Conservation (phyloP, 2,797 vertebrate genomes). For the Hapalemur alaotrensis region DNA sequence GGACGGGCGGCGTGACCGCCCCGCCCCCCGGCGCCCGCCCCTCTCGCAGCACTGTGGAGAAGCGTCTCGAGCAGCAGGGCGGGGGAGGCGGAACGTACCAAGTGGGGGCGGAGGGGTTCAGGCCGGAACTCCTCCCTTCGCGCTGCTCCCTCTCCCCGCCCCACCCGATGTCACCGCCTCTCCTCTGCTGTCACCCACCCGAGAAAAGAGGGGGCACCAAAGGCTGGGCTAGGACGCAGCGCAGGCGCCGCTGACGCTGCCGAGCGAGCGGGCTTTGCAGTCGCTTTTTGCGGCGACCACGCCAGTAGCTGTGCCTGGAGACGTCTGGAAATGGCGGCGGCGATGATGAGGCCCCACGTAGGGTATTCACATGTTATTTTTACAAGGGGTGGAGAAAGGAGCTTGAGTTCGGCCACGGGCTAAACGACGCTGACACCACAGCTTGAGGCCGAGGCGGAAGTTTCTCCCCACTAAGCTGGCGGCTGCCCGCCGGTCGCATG, state of each 20-base stretch:
- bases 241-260: conserved; percentile 32
- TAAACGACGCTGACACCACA: not conserved
- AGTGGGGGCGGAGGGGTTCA: not conserved
- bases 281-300: not conserved
- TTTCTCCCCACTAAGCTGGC: not conserved
- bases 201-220: not conserved
- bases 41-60: not conserved
- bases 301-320: conserved; percentile 68
- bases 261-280: not conserved
- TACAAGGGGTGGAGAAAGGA: not conserved
- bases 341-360: not conserved
- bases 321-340: conserved; percentile 82
- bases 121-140: not conserved
- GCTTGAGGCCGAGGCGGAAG: not conserved
- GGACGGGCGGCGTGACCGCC: conserved; percentile 42
- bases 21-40: conserved; percentile 36
- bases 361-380: not conserved
- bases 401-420: not conserved
- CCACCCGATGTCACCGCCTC: not conserved
- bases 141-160: accelerated
- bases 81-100: conserved; percentile 43
- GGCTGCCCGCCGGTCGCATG: accelerated
- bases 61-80: not conserved
- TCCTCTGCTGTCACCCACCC: not conserved
- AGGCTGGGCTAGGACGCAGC: not conserved